Percentiles rank a stretch among this genome's conserved stretches.
phyloP scores from a whole-genome alignment of 1,140 invertebrate species.

The Pseudomyrmex pallidus region DNA sequence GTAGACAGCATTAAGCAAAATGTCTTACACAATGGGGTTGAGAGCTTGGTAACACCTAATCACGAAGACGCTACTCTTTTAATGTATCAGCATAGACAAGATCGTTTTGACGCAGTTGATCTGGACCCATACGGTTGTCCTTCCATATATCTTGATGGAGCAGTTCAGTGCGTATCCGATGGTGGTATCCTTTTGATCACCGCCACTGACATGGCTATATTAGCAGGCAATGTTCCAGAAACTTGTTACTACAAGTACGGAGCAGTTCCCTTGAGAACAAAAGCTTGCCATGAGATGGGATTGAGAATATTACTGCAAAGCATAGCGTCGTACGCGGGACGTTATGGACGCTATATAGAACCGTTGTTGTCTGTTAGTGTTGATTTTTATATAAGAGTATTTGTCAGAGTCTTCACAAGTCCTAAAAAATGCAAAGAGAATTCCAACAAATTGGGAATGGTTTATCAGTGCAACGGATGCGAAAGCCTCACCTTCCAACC shows the following conservation, averaged over 20 bases:
- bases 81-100: constrained; percentile 92
- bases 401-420: constrained; percentile 93
- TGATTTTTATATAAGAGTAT: constrained; percentile 99
- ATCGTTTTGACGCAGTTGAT: constrained; percentile 96
- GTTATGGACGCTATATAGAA: constrained; percentile 96
- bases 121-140: constrained; percentile 99
- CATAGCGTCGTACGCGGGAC: constrained; percentile 95
- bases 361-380: constrained; percentile 96
- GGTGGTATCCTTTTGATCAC: constrained; percentile 96
- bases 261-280: constrained; percentile 93
- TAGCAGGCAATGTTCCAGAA: constrained; percentile 98
- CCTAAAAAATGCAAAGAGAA: constrained; percentile 93
- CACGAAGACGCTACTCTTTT: constrained; percentile 94
- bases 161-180: constrained; percentile 92
- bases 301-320: constrained; percentile 96
- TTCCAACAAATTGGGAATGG: constrained; percentile 92
- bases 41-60: constrained; percentile 90
- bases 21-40: constrained; percentile 91
- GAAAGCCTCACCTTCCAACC: constrained; percentile 92
- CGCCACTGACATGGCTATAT: constrained; percentile 98
- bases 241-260: constrained; percentile 98
- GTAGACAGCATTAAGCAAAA: constrained; percentile 95
- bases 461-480: constrained; percentile 96
- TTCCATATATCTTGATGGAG: constrained; percentile 96
- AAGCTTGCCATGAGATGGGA: constrained; percentile 98